Evolutionary conservation across 2,113 vertebrate species (phyloP).

Genomic region (Eurystomus gularis): DNA sequence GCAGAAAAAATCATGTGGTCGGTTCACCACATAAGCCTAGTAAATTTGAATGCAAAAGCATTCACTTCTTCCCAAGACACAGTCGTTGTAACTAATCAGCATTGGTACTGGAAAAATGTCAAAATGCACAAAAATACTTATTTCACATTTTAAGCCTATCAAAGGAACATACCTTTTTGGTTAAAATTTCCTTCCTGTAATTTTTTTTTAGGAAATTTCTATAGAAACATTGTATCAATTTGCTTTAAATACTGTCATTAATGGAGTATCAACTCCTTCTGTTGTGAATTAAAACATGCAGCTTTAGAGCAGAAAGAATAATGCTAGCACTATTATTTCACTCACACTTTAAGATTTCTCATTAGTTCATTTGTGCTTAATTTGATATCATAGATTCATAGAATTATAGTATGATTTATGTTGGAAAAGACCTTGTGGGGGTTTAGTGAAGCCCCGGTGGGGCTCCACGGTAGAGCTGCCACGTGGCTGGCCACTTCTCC

Average conservation of each 20-base stretch:
- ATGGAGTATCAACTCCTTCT: neutral
- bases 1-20: too few species aligned
- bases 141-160: neutral
- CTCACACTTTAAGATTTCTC: neutral
- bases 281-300: neutral
- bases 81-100: neutral
- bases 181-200: neutral
- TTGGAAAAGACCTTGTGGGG: neutral
- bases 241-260: neutral
- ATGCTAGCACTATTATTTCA: neutral
- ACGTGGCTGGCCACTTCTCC: too few species aligned
- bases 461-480: too few species aligned
- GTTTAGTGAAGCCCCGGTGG: too few species aligned
- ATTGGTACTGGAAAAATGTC: neutral
- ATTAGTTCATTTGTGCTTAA: neutral
- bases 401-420: neutral
- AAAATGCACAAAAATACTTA: neutral
- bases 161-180: neutral
- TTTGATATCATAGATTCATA: neutral
- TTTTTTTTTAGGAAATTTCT: neutral
- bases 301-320: neutral
- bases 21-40: neutral
- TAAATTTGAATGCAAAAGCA: neutral
- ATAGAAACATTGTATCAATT: neutral
- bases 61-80: neutral